Percentiles rank a stretch among this genome's conserved stretches.
phyloP scores from a whole-genome alignment of 2,888 invertebrate genomes.

The Nebria brevicollis region DNA sequence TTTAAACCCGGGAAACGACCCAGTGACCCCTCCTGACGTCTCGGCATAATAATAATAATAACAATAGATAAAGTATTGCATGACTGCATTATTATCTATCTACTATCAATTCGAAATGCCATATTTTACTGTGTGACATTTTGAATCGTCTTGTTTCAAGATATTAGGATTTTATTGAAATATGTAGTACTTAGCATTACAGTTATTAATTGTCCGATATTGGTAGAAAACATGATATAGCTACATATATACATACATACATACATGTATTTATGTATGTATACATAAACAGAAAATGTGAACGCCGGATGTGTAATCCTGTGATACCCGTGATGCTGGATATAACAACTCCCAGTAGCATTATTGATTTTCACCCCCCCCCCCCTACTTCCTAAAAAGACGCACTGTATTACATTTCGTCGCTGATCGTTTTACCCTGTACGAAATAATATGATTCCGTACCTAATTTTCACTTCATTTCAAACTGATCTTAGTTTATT shows the following conservation, averaged over 20 bases:
- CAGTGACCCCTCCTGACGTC: conserved; percentile 63
- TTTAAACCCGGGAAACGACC: conserved; percentile 63
- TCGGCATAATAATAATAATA: conserved; percentile 51
- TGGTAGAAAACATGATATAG: no score
- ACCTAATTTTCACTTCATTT: background rate
- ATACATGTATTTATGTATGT: background rate
- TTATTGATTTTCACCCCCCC: background rate
- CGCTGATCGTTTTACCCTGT: background rate
- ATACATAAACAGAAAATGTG: background rate
- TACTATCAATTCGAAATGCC: no score
- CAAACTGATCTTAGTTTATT: no score
- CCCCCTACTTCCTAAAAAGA: background rate
- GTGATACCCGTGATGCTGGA: background rate
- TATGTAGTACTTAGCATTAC: no score
- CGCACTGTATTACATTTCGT: background rate
- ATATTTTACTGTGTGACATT: background rate
- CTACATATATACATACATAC: background rate
- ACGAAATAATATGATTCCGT: background rate
- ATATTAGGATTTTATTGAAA: background rate
- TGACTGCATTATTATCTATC: background rate
- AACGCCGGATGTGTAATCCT: background rate
- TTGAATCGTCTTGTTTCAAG: background rate
- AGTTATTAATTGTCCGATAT: no score
- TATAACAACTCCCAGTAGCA: background rate
- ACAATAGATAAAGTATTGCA: background rate